Base-by-base conservation (phyloP, 2,113 vertebrate genomes). In the Tupaia chinensis region DNA sequence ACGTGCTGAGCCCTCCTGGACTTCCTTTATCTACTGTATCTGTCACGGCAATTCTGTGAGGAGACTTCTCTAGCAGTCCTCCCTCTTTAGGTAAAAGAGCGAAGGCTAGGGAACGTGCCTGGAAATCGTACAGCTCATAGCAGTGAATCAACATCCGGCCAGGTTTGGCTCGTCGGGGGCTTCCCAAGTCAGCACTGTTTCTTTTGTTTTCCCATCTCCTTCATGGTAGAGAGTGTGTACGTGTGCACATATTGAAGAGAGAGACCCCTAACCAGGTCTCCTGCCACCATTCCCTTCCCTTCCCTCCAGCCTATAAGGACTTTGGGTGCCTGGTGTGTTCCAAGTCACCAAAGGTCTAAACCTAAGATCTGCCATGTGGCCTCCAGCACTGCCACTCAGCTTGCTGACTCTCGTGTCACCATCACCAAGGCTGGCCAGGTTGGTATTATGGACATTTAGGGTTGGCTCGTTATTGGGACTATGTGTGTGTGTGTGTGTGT, bases 21-120 rank as follows among this genome's bases (percentile, higher is more conserved):
- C 68, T 32, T 63, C 34, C n/a, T 15, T 29, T 4, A 0, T 32
- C 8, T 60, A 27, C 69, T 96, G 87, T 15, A 4, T 80, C 94
- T 95, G 96, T 77, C 76, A 94, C 27, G 74, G 95, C 73, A 12
- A 86, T 78, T 89, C 78, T 73, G 9, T 0, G 5, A 34, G 16
- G 11, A 8, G 20, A 3, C 17, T 66, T 25, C 23, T n/a, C 32
- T 8, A 11, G 19, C 17, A 17, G 23, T 13, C 12, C 34, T 60
- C 11, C 6, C 60, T 54, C 69, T 60, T 4, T 0, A 63, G 61
- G 32, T 27, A 54, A 87, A n/a, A 69, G 70, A 78, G 63, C 2
- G 1, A 34, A 65, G 25, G 16, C 5, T 61, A 53, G 74, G 11
- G 19, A 56, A 20, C 7, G 15, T 53, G 14, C 1, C 29, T 53